phyloP scores from a whole-genome alignment of 2,888 invertebrate genomes.

The Patella pellucida region DNA sequence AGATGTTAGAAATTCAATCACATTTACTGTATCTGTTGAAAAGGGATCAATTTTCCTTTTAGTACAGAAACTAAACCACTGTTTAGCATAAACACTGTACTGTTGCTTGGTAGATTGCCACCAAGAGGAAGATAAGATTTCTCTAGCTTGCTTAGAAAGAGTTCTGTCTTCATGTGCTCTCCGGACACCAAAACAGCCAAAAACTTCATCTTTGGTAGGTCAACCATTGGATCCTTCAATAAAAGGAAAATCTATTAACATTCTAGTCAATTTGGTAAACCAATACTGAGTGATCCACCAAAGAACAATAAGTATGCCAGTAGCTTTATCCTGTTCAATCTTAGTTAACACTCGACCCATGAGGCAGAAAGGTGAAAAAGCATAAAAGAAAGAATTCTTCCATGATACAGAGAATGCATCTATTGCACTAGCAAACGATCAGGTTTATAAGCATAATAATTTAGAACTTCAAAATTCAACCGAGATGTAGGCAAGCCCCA shows the following conservation, averaged over 20 bases:
- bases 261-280: slow-evolving; percentile 27
- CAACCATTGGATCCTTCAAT: neutral
- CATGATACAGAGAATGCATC: slow-evolving; percentile 26
- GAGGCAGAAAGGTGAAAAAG: slow-evolving; percentile 29
- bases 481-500: slow-evolving; percentile 19
- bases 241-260: neutral
- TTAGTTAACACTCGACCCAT: slow-evolving; percentile 24
- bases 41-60: slow-evolving; percentile 15
- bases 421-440: slow-evolving; percentile 23
- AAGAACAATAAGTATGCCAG: slow-evolving; percentile 22
- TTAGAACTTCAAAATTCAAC: slow-evolving; percentile 19
- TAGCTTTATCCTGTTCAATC: slow-evolving; percentile 20
- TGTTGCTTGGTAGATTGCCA: slow-evolving; percentile 15
- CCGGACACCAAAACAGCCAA: slow-evolving; percentile 17
- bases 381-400: slow-evolving; percentile 25
- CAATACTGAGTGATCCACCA: slow-evolving; percentile 29
- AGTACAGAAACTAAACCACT: slow-evolving; percentile 23
- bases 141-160: slow-evolving; percentile 9
- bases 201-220: slow-evolving; percentile 7
- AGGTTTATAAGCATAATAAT: slow-evolving; percentile 20
- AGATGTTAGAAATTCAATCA: slow-evolving; percentile 23
- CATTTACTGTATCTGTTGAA: neutral
- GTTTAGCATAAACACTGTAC: slow-evolving; percentile 17
- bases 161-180: neutral
- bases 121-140: slow-evolving; percentile 19